Percentiles rank a stretch among this genome's conserved stretches.
phyloP scores from a whole-genome alignment of 2,888 invertebrate species.

The Ochropleura plecta region DNA sequence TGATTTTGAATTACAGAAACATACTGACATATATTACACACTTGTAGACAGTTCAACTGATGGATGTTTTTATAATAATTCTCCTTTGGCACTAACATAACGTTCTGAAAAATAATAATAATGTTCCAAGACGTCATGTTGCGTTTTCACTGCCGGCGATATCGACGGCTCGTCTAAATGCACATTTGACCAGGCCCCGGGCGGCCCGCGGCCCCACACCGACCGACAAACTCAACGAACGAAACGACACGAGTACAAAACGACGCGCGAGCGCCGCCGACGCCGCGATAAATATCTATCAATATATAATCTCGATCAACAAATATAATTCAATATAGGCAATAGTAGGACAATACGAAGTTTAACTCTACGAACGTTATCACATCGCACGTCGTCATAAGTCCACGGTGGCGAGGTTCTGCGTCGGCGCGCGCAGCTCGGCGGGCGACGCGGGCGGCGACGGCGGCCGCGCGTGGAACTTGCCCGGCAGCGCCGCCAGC shows the following conservation, averaged over 20 bases:
- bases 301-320: conserved; percentile 87
- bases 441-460: conserved; percentile 85
- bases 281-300: conserved; percentile 87
- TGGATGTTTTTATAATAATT: conserved; percentile 58
- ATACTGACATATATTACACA: conserved; percentile 47
- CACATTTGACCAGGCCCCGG: conserved; percentile 56
- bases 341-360: conserved; percentile 84
- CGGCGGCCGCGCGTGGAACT: conserved; percentile 94
- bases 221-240: conserved; percentile 78
- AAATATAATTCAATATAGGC: conserved; percentile 87
- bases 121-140: conserved; percentile 67
- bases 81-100: conserved; percentile 79
- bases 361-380: conserved; percentile 85
- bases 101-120: conserved; percentile 70
- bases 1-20: conserved; percentile 30
- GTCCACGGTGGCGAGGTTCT: conserved; percentile 94
- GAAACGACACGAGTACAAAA: conserved; percentile 72
- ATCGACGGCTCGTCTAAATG: conserved; percentile 72
- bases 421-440: conserved; percentile 91
- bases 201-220: conserved; percentile 78
- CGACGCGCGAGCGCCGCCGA: conserved; percentile 71
- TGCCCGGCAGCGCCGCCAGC: conserved; percentile 90
- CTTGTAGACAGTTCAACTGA: conserved; percentile 48
- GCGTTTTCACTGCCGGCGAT: conserved; percentile 82
- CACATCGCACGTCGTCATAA: conserved; percentile 87